These are phyloP conservation scores for Calyptomena viridis DNA, from an alignment of 2,113 vertebrate genomes.

Conservation along the genomic window DNA sequence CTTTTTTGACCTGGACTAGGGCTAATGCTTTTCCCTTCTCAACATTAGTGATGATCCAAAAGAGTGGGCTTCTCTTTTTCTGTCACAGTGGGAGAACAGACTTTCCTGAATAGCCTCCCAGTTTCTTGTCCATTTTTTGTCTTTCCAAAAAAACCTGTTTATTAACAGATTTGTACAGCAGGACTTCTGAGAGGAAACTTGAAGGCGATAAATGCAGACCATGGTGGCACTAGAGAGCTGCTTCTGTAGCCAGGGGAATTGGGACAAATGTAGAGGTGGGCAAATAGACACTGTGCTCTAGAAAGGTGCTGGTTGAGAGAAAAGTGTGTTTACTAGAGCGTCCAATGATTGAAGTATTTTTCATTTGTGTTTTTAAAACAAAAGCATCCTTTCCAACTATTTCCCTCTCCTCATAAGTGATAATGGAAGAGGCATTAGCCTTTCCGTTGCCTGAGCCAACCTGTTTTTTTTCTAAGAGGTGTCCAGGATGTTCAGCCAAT, in stretches of 20 bases:
- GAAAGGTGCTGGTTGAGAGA: not conserved
- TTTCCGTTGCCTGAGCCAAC: slow-evolving; percentile 52
- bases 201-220: not conserved
- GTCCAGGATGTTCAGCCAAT: slow-evolving; percentile 72
- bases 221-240: not conserved
- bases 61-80: not conserved
- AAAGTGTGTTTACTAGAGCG: not conserved
- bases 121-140: not conserved
- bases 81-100: not conserved
- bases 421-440: slow-evolving; percentile 67
- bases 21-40: not conserved
- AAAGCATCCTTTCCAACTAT: slow-evolving; percentile 60
- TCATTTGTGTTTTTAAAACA: slow-evolving; percentile 54
- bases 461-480: slow-evolving; percentile 51
- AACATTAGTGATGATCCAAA: not conserved
- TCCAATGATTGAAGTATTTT: slow-evolving; percentile 20
- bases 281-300: not conserved
- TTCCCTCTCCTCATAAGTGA: slow-evolving; percentile 57
- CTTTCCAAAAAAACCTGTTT: not conserved
- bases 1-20: not conserved
- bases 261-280: not conserved
- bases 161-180: not conserved
- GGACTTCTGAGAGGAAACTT: not conserved
- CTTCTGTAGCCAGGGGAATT: not conserved
- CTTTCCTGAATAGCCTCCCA: not conserved